Conservation (phyloP, 2,113 vertebrate species). For the Lontra canadensis region DNA sequence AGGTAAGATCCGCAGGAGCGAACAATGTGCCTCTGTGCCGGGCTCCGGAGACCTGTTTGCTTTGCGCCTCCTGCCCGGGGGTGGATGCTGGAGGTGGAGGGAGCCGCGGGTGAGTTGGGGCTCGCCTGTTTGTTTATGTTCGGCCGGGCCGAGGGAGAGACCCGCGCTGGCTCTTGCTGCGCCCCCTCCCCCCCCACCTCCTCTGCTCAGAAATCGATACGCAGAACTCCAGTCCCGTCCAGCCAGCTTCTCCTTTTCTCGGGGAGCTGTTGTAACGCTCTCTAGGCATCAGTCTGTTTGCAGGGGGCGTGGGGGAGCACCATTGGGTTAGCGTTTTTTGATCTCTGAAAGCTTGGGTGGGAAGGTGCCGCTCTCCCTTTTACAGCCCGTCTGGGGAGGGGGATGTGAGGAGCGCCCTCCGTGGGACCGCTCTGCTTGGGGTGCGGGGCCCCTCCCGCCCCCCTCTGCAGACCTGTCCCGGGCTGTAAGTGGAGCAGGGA, state of each 20-base stretch:
- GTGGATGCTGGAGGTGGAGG: conserved; percentile 33
- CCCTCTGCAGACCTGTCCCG: neutral
- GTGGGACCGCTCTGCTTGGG: neutral
- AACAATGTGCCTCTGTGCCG: conserved; percentile 67
- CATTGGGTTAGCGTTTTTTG: neutral
- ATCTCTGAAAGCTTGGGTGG: conserved; percentile 44
- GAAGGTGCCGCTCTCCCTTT: conserved; percentile 78
- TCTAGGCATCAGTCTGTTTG: neutral
- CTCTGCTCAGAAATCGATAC: conserved; percentile 23
- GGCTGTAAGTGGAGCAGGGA: neutral
- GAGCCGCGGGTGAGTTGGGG: neutral
- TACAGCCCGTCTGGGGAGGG: neutral
- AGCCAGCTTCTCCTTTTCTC: neutral
- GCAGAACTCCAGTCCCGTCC: neutral
- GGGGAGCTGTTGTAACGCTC: neutral
- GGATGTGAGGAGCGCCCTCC: neutral
- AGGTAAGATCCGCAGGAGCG: conserved; percentile 74
- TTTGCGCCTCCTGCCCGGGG: conserved; percentile 33
- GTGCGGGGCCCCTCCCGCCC: neutral
- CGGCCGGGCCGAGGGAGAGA: neutral
- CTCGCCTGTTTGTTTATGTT: neutral
- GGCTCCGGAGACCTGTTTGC: conserved; percentile 75
- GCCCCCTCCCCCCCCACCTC: neutral
- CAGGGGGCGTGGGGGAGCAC: neutral
- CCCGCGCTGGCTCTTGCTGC: neutral